Evolutionary conservation across 92 coral and sea anemone genomes (phyloP), one percentile per base, ranked within the genome.

Genomic region (Epizoanthus illoricatus): DNA sequence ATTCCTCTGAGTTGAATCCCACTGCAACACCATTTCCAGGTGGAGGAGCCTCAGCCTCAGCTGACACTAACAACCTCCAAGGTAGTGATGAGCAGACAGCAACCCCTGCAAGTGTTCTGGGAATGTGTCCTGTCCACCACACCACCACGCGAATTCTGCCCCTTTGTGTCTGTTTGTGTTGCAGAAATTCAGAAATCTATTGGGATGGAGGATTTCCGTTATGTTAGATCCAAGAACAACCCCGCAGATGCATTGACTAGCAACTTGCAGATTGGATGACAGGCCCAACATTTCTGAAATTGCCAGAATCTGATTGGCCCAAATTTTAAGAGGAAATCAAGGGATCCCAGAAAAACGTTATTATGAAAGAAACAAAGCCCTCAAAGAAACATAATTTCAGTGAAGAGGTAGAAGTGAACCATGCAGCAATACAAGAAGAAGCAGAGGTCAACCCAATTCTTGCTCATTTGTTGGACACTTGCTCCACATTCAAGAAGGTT

Each of bases 51-150:
- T 28, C 36, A 2, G 36, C 86, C 58, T 7, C 19, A 28, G 81
- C 57, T 18, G 68, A 88, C 17, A 80, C 40, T 43, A 42, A 54
- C 83, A 73, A 41, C 60, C 55, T 85, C 42, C 89, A 80, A 66
- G 73, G 84, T 9, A 80, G 5, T 8, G 65, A 80, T 47, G 36
- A 52, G n/a, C 75, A 57, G 19, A 57, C 86, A 55, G 17, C 82
- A 72, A 52, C 62, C 16, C n/a, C 83, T 17, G 17, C 71, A 73
- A 84, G 71, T 60, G 84, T 59, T 42, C 9, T 42, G 56, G 90
- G 90, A 45, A 64, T 89, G 66, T 87, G 95, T 84, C 91, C 95
- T 21, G 88, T 89, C 2, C 95, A 88, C 69, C 63, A 88, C 78
- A 39, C 80, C 88, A 15, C 85, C 76, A 82, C 18, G 86, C 1